Percentiles rank a stretch among this genome's conserved stretches.
These are phyloP conservation scores for Drosophila incognita DNA, from an alignment of 2,888 invertebrate genomes.

Conservation along the genomic window DNA sequence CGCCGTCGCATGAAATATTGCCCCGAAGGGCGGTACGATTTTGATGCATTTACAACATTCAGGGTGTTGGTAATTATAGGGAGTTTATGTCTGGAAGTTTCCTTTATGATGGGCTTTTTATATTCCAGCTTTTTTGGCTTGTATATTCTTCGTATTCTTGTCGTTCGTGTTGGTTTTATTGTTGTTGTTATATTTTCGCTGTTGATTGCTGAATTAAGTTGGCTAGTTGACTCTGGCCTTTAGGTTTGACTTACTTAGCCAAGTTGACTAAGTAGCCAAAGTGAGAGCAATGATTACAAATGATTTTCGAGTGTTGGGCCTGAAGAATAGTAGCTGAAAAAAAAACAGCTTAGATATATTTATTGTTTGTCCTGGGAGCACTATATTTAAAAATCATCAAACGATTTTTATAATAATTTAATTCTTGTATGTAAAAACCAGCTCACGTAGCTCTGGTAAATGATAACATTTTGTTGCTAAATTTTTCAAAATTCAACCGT, in stretches of 20 bases:
- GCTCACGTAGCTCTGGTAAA: background rate
- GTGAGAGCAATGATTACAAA: background rate
- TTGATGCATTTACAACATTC: conserved; percentile 84
- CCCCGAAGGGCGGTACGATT: conserved; percentile 83
- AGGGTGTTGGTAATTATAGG: conserved; percentile 85
- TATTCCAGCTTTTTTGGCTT: conserved; percentile 40
- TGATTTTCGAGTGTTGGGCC: background rate
- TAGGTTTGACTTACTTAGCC: background rate
- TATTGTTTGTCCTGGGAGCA: background rate
- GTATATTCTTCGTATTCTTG: conserved; percentile 20
- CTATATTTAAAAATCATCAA: background rate
- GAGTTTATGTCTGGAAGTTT: conserved; percentile 85
- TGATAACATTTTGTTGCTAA: too few relatives aligned
- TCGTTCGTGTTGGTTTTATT: conserved; percentile 28
- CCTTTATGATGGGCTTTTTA: conserved; percentile 78
- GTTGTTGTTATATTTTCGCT: conserved; percentile 34
- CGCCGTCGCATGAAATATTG: conserved; percentile 74
- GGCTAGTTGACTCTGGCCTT: conserved; percentile 35
- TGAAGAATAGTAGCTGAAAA: background rate
- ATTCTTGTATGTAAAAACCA: background rate
- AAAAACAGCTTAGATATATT: background rate
- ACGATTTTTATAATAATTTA: background rate
- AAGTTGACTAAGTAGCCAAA: background rate
- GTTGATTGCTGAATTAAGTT: conserved; percentile 82
- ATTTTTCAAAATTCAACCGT: background rate